Evolutionary conservation across 2,888 invertebrate species (phyloP).

Genomic region (Dexiosoma caninum): DNA sequence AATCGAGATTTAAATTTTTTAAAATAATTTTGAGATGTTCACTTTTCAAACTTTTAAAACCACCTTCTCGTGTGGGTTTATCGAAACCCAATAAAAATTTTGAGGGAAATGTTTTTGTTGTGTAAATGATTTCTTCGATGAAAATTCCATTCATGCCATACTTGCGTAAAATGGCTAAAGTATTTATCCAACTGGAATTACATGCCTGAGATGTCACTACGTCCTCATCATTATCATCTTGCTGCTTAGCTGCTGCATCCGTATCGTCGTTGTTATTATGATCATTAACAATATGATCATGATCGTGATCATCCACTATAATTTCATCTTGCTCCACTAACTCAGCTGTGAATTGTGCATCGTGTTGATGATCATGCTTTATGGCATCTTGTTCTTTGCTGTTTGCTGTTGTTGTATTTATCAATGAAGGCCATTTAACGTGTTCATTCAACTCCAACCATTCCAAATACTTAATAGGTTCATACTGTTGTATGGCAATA

Average conservation of each 20-base stretch:
- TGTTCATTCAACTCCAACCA: constrained; percentile 63
- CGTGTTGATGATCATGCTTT: constrained; percentile 20
- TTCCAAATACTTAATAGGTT: constrained; percentile 59
- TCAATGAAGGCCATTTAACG: constrained; percentile 63
- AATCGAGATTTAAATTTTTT: constrained; percentile 12
- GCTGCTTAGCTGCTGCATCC: too few relatives aligned
- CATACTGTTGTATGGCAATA: constrained; percentile 50
- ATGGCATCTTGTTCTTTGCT: constrained; percentile 19
- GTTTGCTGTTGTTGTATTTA: constrained; percentile 39
- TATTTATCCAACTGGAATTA: constrained; percentile 60
- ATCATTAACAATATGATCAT: background rate
- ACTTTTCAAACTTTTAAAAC: constrained; percentile 56
- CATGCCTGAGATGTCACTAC: background rate
- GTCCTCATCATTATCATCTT: background rate
- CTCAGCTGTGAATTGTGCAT: background rate
- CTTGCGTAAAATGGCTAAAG: constrained; percentile 60
- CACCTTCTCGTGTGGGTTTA: constrained; percentile 59
- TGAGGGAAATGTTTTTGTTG: constrained; percentile 43
- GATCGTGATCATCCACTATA: background rate
- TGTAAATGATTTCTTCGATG: constrained; percentile 61
- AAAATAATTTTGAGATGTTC: constrained; percentile 42
- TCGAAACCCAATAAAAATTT: constrained; percentile 57
- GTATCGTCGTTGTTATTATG: background rate
- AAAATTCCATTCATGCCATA: constrained; percentile 66
- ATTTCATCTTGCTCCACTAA: constrained; percentile 5